These are phyloP conservation scores for Elaphurus davidianus DNA, from an alignment of 2,113 vertebrate genomes.

Conservation along the genomic window DNA sequence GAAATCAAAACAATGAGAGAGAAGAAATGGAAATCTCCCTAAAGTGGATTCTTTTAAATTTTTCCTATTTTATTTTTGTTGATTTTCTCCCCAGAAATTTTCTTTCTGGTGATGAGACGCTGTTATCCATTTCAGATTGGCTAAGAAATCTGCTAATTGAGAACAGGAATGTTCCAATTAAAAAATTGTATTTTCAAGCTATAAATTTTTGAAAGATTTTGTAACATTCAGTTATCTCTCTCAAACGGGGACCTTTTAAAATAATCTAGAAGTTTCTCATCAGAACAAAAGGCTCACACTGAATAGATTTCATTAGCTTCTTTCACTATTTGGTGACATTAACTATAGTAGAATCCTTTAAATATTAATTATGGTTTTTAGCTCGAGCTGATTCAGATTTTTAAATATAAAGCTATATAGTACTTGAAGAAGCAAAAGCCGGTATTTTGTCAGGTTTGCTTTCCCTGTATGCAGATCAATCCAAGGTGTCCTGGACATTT, in stretches of 20 bases:
- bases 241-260: neutral
- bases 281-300: slow-evolving; percentile 30
- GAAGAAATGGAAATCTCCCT: neutral
- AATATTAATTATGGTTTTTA: neutral
- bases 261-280: slow-evolving; percentile 54
- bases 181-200: slow-evolving; percentile 8
- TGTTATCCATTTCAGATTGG: slow-evolving; percentile 12
- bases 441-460: slow-evolving; percentile 1
- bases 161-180: neutral
- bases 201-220: neutral
- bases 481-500: neutral
- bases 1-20: neutral
- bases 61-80: slow-evolving; percentile 27
- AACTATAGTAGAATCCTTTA: neutral
- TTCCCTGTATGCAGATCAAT: neutral
- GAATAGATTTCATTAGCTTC: slow-evolving; percentile 38
- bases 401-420: slow-evolving; percentile 31
- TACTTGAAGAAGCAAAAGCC: neutral
- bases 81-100: neutral
- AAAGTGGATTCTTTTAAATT: slow-evolving; percentile 7
- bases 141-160: neutral
- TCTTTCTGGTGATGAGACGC: slow-evolving; percentile 38
- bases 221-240: neutral
- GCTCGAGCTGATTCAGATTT: neutral
- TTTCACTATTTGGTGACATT: neutral